These are phyloP conservation scores for Eupithecia insigniata DNA, from an alignment of 2,888 invertebrate species.

Conservation along the genomic window DNA sequence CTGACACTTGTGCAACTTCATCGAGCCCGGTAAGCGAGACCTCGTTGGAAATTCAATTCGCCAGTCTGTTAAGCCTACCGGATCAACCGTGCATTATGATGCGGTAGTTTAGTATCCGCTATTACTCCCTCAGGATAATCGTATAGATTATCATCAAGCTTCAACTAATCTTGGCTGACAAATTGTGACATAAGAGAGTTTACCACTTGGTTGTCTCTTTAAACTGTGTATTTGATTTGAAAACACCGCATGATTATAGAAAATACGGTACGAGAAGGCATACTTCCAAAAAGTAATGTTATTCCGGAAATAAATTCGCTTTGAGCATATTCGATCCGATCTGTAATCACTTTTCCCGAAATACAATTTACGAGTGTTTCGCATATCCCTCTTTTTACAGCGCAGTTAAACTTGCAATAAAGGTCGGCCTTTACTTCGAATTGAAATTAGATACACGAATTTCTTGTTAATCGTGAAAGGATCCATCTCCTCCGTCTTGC, in stretches of 20 bases:
- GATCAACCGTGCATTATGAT: constrained; percentile 55
- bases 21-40: constrained; percentile 54
- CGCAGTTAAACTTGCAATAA: constrained; percentile 35
- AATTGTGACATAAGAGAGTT: background rate
- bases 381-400: constrained; percentile 34
- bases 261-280: background rate
- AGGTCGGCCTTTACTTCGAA: constrained; percentile 21
- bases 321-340: background rate
- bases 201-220: background rate
- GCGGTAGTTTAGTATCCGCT: background rate
- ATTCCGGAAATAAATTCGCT: background rate
- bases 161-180: background rate
- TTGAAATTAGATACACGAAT: constrained; percentile 20
- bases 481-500: background rate
- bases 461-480: constrained; percentile 16
- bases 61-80: constrained; percentile 50
- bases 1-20: constrained; percentile 51
- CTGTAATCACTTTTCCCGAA: constrained; percentile 23
- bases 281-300: background rate
- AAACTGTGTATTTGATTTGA: background rate
- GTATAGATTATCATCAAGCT: background rate
- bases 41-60: constrained; percentile 54
- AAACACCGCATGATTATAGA: background rate
- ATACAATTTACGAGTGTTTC: constrained; percentile 34
- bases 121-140: background rate